Evolutionary conservation across 1,140 invertebrate species (phyloP), one percentile per base, ranked within the genome.

Genomic region (Eriosoma lanigerum): DNA sequence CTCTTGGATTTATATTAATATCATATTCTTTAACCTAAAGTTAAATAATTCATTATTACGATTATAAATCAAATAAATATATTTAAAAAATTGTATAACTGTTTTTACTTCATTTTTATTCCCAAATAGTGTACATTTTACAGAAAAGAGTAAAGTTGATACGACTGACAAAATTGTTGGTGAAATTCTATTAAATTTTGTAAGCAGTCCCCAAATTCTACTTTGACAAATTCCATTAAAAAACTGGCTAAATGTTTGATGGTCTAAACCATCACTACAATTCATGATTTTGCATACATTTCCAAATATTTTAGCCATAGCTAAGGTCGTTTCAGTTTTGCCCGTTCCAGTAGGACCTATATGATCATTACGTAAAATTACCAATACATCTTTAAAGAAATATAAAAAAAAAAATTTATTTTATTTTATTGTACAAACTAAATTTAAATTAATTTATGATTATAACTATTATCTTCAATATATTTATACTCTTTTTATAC

Each of bases 211-310:
- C 93, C 93, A 95, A 19, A 94, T 94, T 0, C 93, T 93, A 85
- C 91, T 92, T 84, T 91, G 90, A 83, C 89, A 87, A 38, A 89
- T 83, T 15, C 95, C 95, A 0, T 91, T 90, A 15, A 96, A 87
- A 81, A 93, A 95, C 83, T 93, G 94, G 0, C 93, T 93, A 46
- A 97, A 92, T 0, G 94, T 92, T 48, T 90, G 87, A 84, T 91
- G 95, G 86, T 97, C 94, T 93, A 96, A 95, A 17, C 93, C 93
- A 87, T 96, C 94, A 1, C 93, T 93, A 86, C 96, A 97, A 86
- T 96, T 96, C 0, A 93, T 96, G 3, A 97, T 94, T 26, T 96
- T 89, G 84, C 94, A 96, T 0, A 96, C 86, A 13, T 95, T 86
- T 5, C 93, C 95, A 81, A 96, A 85, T 3, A 93, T 93, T 87